phyloP scores from a whole-genome alignment of 1,140 invertebrate species.

The Macrobrachium nipponense region DNA sequence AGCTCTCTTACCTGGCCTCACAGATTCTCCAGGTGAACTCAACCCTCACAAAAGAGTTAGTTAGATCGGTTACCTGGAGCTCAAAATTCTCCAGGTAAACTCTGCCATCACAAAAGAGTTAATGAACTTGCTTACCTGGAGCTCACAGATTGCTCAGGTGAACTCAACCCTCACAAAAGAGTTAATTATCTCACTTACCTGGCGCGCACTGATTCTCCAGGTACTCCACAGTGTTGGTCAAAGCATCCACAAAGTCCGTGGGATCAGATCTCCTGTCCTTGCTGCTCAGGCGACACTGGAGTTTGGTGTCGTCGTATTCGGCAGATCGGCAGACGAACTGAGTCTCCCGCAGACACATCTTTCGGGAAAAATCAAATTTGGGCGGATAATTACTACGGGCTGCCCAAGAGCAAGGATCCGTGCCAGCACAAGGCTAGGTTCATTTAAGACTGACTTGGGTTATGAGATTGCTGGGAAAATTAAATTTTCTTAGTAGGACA shows the following conservation, averaged over 20 bases:
- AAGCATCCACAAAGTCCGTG: slow-evolving; percentile 67
- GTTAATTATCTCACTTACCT: slow-evolving; percentile 17
- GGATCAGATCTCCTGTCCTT: slow-evolving; percentile 69
- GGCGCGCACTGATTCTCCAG: slow-evolving; percentile 71
- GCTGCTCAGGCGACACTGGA: slow-evolving; percentile 69
- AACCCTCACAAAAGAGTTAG: not conserved
- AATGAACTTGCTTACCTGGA: slow-evolving; percentile 20
- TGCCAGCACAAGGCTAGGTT: too few species aligned
- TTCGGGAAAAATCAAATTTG: not conserved
- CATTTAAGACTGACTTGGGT: too few species aligned
- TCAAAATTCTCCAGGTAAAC: not conserved
- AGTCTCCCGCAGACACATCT: slow-evolving; percentile 57
- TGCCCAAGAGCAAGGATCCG: too few species aligned
- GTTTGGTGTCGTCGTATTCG: slow-evolving; percentile 70
- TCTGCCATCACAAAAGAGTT: not conserved
- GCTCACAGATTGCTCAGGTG: slow-evolving; percentile 73
- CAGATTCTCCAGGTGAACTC: not conserved
- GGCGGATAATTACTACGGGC: too few species aligned
- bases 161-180: too few species aligned
- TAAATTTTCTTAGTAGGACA: too few species aligned
- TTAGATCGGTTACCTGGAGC: not conserved
- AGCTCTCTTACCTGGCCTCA: not conserved
- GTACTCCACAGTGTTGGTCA: slow-evolving; percentile 69
- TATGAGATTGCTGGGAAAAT: not conserved
- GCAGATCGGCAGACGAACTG: slow-evolving; percentile 70